phyloP scores from a whole-genome alignment of 2,888 invertebrate genomes.

The Sarcophaga rosellei region DNA sequence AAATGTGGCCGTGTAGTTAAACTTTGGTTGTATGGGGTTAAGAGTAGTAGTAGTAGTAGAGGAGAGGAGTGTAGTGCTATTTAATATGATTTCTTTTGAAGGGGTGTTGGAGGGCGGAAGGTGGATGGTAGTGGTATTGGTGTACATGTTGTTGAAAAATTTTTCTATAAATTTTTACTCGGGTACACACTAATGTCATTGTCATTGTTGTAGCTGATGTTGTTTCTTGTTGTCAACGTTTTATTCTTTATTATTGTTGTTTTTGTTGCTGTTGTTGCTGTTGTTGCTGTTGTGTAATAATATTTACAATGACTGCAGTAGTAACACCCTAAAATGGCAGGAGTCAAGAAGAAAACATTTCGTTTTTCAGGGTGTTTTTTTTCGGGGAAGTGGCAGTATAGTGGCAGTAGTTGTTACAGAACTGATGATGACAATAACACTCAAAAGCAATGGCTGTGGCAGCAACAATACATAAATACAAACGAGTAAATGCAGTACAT shows the following conservation, averaged over 20 bases:
- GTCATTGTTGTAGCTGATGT: conserved; percentile 61
- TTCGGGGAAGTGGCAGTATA: conserved; percentile 15
- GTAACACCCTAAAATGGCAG: conserved; percentile 7
- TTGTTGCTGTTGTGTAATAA: conserved; percentile 60
- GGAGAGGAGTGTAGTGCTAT: no score
- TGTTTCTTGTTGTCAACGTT: conserved; percentile 39
- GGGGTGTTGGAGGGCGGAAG: no score
- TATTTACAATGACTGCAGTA: conserved; percentile 69
- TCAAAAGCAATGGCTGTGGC: conserved; percentile 68
- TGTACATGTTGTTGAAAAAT: no score
- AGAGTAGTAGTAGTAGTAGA: no score
- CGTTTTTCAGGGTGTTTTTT: conserved; percentile 4
- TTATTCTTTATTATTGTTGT: neutral
- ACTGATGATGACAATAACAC: conserved; percentile 68
- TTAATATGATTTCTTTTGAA: no score
- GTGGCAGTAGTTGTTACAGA: conserved; percentile 58
- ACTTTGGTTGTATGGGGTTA: neutral
- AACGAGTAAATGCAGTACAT: neutral
- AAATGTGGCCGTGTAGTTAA: conserved; percentile 38
- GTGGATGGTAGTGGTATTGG: no score
- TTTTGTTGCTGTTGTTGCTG: neutral
- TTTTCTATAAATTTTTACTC: neutral
- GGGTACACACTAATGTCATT: conserved; percentile 46
- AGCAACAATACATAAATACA: conserved; percentile 39
- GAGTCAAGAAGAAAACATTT: conserved; percentile 43